Evolutionary conservation across 2,113 vertebrate species (phyloP).

Genomic region (Carlito syrichta): DNA sequence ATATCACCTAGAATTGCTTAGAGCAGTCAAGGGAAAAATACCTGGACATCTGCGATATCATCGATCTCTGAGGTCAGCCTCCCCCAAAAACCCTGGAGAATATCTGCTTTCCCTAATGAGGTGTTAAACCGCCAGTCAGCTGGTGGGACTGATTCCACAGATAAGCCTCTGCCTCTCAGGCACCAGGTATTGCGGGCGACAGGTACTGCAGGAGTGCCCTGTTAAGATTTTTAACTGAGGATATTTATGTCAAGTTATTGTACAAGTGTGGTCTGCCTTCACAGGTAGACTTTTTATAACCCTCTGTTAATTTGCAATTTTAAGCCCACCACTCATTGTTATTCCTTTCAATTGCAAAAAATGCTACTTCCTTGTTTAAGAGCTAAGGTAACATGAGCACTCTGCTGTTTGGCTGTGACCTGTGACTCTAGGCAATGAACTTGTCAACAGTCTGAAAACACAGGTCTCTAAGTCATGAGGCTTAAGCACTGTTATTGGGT

Average conservation of each 20-base stretch:
- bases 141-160: background rate
- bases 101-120: conserved; percentile 6
- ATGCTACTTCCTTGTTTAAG: background rate
- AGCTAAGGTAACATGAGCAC: background rate
- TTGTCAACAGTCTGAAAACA: background rate
- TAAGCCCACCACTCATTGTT: background rate
- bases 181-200: background rate
- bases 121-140: background rate
- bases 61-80: background rate
- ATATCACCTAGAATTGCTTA: conserved; percentile 52
- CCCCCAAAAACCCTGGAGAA: conserved; percentile 55
- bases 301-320: background rate
- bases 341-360: background rate
- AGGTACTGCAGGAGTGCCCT: background rate
- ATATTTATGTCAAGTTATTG: background rate
- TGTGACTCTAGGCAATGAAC: background rate
- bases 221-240: background rate
- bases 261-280: background rate
- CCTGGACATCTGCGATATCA: background rate
- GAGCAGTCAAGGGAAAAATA: conserved; percentile 51
- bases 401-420: background rate
- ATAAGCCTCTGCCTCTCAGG: background rate
- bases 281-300: background rate
- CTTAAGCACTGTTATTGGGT: background rate
- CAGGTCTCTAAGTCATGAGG: background rate